Base-by-base conservation (phyloP, 1,140 invertebrate genomes). In the Drosophila insularis region DNA sequence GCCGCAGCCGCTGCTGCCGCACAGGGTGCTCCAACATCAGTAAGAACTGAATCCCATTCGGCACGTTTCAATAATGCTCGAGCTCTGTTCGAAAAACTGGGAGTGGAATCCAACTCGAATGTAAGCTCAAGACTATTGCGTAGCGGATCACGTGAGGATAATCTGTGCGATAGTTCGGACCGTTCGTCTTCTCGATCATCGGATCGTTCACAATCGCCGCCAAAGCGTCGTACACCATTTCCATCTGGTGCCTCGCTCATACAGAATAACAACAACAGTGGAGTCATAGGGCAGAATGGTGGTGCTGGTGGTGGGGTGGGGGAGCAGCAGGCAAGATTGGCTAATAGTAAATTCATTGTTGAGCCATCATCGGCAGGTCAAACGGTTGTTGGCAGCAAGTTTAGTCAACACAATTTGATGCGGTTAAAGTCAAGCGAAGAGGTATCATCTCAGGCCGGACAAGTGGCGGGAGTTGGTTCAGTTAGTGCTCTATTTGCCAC, bases 81-180 rank as follows among this genome's bases (percentile, higher is more conserved):
- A 35, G 97, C 97, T 23, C 93, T 99, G 21, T 98, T 99, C 92
- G 97, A 98, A 92, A 97, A 98, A 87, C 93, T 98, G 64, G 97
- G 97, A 21, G 95, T 96, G 67, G 95, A 96, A 77, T 91, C 90
- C 21, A 91, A 79, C 35, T 95, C 95, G 84, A 94, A 92, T 77
- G 76, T 92, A 2, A 91, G 81, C 54, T 68, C 82, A 0, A 80
- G 91, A 10, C 74, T 91, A 23, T 21, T 90, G 63, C 74, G 89
- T 55, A 92, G 91, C 43, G 72, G 86, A 6, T 92, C 91, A 5
- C 87, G 90, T 17, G 91, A 92, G 71, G 91, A 92, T 64, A 92
- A 91, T 66, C 68, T 92, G 0, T 90, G 81, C 39, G 89, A 91
- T 68, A 69, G 81, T 10, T 85, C 89, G 2, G 90, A 91, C 74